A percentile compares a stretch with the other conserved stretches of the same genome.
Evolutionary conservation across 2,888 invertebrate species (phyloP).

Genomic region (Spicauda simplicius): DNA sequence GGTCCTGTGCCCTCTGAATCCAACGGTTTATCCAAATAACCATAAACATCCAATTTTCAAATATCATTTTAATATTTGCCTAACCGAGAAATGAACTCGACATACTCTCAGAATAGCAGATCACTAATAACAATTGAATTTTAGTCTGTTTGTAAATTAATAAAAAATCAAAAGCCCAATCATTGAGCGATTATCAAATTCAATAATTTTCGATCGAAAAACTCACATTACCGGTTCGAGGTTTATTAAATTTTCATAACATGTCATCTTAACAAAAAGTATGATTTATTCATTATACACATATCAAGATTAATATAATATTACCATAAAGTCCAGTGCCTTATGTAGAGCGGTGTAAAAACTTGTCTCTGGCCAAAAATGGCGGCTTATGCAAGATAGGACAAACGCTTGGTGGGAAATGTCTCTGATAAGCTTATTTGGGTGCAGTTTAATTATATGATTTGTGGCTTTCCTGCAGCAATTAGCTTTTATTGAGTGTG

Average conservation of each 20-base stretch:
- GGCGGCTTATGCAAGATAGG: slow-evolving; percentile 52
- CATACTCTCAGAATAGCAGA: no score
- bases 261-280: slow-evolving; percentile 39
- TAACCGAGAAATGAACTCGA: background rate
- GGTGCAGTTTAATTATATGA: slow-evolving; percentile 47
- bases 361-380: slow-evolving; percentile 61
- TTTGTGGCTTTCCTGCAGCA: slow-evolving; percentile 4
- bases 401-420: slow-evolving; percentile 61
- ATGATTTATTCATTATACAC: slow-evolving; percentile 48
- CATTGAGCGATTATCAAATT: slow-evolving; percentile 5
- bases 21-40: no score
- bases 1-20: no score
- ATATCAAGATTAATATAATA: slow-evolving; percentile 63
- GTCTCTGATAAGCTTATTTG: slow-evolving; percentile 63
- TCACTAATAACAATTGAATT: no score
- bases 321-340: slow-evolving; percentile 61
- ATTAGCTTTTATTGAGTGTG: background rate
- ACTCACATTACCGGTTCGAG: background rate
- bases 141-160: background rate
- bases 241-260: slow-evolving; percentile 33
- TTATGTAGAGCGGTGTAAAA: slow-evolving; percentile 61
- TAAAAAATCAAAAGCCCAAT: slow-evolving; percentile 1
- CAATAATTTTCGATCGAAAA: background rate
- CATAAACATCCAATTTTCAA: no score
- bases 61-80: background rate